Base-by-base conservation (phyloP, 1,140 invertebrate genomes). In the Hyles euphorbiae region DNA sequence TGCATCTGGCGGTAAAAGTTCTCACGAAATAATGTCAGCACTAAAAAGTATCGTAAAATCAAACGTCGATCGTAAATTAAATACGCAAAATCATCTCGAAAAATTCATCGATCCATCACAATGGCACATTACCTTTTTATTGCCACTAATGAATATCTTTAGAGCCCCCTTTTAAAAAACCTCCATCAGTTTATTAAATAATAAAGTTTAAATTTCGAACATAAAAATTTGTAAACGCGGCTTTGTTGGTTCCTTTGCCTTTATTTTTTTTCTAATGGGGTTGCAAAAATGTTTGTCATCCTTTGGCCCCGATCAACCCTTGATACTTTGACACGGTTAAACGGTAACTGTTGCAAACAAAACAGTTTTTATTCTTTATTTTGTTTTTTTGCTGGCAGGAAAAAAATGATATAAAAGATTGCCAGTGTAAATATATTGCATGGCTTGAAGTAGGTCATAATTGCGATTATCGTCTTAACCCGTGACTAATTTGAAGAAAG, bases 211-310 rank as follows among this genome's bases (percentile, higher is more conserved):
- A 77, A 83, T 75, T 72, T 40, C 4, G 36, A 70, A 71, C 76
- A 83, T 86, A 86, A 88, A 87, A 88, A 88, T 86, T 88, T 88
- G 85, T 88, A 81, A 84, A 79, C 77, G 70, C 58, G 36, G 53
- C 70, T 67, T 76, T 76, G 69, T 73, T 63, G 36, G 67, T 67
- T 58, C 67, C 67, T 62, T 62, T 57, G 33, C 34, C 58, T 60
- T 61, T 49, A 1, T 64, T 32, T 63, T 58, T 62, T 68, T 68
- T 60, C 69, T 81, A 65, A 64, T 77, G 77, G 68, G 81, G 78
- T 78, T 81, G 72, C 72, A 76, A 79, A 77, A 76, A 74, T 44
- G 68, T 76, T 70, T 78, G 76, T 78, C 76, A 83, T 81, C 76
- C 63, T 68, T 82, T 81, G 75, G 73, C 80, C 78, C 72, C 65